phyloP scores from a whole-genome alignment of 2,113 vertebrate species.

The Centropus bengalensis region DNA sequence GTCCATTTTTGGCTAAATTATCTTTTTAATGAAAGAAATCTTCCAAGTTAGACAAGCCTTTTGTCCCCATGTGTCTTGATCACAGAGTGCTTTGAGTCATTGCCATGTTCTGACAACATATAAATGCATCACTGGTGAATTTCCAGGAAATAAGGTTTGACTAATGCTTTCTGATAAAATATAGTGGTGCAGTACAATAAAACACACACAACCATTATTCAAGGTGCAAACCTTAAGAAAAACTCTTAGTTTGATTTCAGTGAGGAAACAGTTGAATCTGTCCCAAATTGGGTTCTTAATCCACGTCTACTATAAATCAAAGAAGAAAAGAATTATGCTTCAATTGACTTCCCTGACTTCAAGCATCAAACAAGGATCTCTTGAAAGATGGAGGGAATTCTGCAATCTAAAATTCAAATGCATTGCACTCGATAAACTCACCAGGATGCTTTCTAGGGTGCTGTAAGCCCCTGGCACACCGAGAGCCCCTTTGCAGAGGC shows the following conservation, averaged over 20 bases:
- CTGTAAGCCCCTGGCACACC: neutral
- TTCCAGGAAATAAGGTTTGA: neutral
- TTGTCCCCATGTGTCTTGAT: neutral
- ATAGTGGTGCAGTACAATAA: neutral
- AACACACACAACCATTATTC: conserved; percentile 64
- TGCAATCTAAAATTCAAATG: conserved; percentile 59
- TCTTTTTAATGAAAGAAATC: neutral
- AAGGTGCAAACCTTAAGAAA: conserved; percentile 62
- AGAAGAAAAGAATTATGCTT: conserved; percentile 79
- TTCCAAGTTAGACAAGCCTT: neutral
- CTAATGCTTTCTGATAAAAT: conserved; percentile 62
- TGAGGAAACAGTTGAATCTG: conserved; percentile 63
- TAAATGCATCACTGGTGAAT: neutral
- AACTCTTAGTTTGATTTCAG: conserved; percentile 60
- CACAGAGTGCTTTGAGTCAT: neutral
- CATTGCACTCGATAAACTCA: neutral
- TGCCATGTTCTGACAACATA: neutral
- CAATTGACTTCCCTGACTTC: conserved; percentile 78
- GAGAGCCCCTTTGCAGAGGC: neutral
- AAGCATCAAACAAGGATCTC: conserved; percentile 55
- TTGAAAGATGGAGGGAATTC: conserved; percentile 56
- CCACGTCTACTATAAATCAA: conserved; percentile 79
- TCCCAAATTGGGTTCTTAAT: conserved; percentile 73
- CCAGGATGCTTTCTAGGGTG: neutral
- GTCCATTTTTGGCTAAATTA: neutral